Conservation (phyloP, 1,140 invertebrate genomes). For the Cardiocondyla obscurior region DNA sequence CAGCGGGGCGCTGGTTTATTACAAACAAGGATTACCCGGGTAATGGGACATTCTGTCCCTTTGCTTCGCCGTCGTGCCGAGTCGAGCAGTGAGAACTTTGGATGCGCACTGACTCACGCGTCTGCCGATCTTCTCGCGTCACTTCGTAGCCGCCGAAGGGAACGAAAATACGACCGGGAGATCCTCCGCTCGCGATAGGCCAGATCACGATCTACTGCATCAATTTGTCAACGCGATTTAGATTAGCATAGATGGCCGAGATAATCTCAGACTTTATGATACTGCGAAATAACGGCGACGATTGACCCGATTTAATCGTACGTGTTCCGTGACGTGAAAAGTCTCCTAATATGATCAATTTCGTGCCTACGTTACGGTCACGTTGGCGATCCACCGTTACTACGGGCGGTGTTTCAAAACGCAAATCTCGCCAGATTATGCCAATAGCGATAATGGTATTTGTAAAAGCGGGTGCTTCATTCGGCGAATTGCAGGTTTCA, state of each 20-base stretch:
- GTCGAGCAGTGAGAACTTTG: constrained; percentile 60
- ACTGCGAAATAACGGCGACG: background rate
- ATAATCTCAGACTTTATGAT: constrained; percentile 1
- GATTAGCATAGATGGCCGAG: constrained; percentile 28
- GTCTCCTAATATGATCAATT: background rate
- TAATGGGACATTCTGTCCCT: constrained; percentile 82
- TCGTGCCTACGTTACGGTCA: background rate
- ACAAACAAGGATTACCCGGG: constrained; percentile 83
- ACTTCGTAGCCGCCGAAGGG: constrained; percentile 32
- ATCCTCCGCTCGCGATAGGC: constrained; percentile 45
- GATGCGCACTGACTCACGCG: constrained; percentile 65
- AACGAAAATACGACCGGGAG: constrained; percentile 19
- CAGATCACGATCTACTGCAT: background rate
- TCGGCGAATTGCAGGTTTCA: constrained; percentile 62
- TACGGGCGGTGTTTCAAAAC: background rate
- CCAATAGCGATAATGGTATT: constrained; percentile 61
- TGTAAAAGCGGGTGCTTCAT: constrained; percentile 63
- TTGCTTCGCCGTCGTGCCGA: constrained; percentile 44
- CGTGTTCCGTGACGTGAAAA: background rate
- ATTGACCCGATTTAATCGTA: constrained; percentile 8
- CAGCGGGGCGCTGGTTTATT: constrained; percentile 83
- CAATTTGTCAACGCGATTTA: constrained; percentile 60
- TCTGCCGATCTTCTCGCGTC: constrained; percentile 29
- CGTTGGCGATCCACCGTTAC: background rate
- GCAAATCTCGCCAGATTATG: constrained; percentile 52